Conservation (phyloP, 53 echinoderm and acorn worm species). For the Echinarachnius parma region DNA sequence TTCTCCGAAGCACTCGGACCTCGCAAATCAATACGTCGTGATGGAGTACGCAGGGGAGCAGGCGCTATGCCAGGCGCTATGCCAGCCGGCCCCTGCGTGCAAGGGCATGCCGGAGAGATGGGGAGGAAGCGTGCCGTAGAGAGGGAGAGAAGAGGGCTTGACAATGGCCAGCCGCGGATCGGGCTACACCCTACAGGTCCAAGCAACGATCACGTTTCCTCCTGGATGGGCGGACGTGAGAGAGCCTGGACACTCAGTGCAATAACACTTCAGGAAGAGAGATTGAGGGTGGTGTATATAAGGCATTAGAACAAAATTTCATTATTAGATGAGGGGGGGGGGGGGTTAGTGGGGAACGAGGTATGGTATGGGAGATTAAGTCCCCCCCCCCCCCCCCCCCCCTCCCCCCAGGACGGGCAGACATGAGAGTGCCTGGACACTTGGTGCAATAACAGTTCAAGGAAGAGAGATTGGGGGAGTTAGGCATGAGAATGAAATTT, state of each 20-base stretch:
- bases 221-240: constrained; percentile 1
- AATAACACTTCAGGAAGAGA: too few species aligned
- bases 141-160: constrained; percentile 13
- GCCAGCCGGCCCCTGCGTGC: not conserved
- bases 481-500: too few species aligned
- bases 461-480: too few species aligned
- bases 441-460: too few species aligned
- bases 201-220: constrained; percentile 21
- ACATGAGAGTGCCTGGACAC: not conserved
- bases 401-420: constrained; percentile 1
- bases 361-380: too few species aligned
- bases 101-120: not conserved
- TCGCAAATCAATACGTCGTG: constrained; percentile 25
- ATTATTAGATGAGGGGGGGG: too few species aligned
- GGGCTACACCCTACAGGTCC: constrained; percentile 37
- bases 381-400: too few species aligned
- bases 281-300: too few species aligned
- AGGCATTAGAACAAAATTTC: too few species aligned
- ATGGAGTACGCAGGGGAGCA: not conserved
- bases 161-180: constrained; percentile 16
- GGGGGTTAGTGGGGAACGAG: too few species aligned
- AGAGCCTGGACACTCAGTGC: not conserved
- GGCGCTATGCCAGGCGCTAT: not conserved
- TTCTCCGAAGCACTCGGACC: constrained; percentile 27
- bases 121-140: constrained; percentile 9